A percentile compares a stretch with the other conserved stretches of the same genome.
These are phyloP conservation scores for Agapornis canus DNA, from an alignment of 2,797 vertebrate genomes.

Conservation along the genomic window DNA sequence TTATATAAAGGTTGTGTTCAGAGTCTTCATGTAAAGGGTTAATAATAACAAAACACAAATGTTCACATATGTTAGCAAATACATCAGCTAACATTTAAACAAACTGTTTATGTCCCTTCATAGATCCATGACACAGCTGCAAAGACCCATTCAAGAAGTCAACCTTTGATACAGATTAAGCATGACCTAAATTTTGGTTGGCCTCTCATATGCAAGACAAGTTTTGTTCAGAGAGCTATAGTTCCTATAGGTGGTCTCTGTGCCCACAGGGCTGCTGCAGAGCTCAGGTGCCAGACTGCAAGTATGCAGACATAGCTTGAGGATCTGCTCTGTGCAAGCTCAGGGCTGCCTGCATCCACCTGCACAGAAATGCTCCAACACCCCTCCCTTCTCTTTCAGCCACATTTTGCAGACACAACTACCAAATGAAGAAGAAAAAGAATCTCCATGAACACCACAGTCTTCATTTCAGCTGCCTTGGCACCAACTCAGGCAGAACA, in stretches of 20 bases:
- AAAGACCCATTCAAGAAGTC: neutral
- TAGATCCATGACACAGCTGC: neutral
- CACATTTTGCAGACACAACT: neutral
- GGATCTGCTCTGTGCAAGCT: fast-evolving
- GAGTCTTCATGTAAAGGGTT: neutral
- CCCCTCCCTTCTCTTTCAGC: neutral
- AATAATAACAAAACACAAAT: neutral
- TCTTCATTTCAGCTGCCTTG: neutral
- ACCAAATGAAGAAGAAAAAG: neutral
- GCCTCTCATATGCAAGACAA: neutral
- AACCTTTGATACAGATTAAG: neutral
- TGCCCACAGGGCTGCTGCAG: neutral
- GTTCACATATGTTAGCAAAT: fast-evolving
- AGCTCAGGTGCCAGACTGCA: neutral
- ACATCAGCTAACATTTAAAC: neutral
- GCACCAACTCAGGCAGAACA: neutral
- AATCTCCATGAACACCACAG: neutral
- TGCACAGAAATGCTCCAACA: neutral
- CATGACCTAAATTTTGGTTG: neutral
- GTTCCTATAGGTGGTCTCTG: neutral
- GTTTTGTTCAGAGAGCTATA: neutral
- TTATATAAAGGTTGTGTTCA: neutral
- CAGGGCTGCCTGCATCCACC: neutral
- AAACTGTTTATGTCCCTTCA: neutral
- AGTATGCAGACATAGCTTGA: neutral